Evolutionary conservation across 2,113 vertebrate species (phyloP), one percentile per base, ranked within the genome.

Genomic region (Ptilorrhoa leucosticta): DNA sequence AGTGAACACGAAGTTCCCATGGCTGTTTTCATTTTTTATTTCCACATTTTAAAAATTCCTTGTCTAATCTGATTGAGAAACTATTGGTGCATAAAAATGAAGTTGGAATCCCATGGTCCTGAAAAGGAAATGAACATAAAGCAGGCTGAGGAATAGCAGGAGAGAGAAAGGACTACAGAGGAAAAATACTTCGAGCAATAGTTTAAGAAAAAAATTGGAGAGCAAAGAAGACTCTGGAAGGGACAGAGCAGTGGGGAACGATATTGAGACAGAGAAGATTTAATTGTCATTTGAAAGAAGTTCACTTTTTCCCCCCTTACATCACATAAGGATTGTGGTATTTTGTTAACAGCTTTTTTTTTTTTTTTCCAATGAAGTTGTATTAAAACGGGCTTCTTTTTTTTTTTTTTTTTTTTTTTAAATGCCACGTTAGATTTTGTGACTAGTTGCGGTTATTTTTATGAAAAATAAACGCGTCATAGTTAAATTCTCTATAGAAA

Each of bases 111-210:
- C 31, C 48, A 91, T 95, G 83, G 42, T 48, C 97, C 93, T 35
- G 97, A 96, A 69, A 95, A 83, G 64, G 87, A 97, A 82, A 97
- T 94, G 48, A 94, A 96, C 3, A 40, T 57, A 60, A 83, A 95
- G n/a, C 96, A 95, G 58, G 53, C 30, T 45, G 96, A 96, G 53
- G 92, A 97, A 47, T 96, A 97, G 54, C 23, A 93, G 50, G 79
- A 35, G 15, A 48, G 87, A 44, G 91, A 95, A 42, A 89, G 68
- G 0, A 73, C 78, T 73, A 73, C 22, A 28, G 94, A 97, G 73
- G 76, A 93, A 21, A 92, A 97, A 12, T 15, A 94, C 75, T 73
- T 90, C 19, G 28, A 27, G 9, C 81, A 61, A 22, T 33, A 2
- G 40, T 56, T 86, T 18, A 70, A 81, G 10, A 68, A 53, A 75